A percentile compares a stretch with the other conserved stretches of the same genome.
Evolutionary conservation across 2,797 vertebrate genomes (phyloP).

Genomic region (Enteromius anoplus): DNA sequence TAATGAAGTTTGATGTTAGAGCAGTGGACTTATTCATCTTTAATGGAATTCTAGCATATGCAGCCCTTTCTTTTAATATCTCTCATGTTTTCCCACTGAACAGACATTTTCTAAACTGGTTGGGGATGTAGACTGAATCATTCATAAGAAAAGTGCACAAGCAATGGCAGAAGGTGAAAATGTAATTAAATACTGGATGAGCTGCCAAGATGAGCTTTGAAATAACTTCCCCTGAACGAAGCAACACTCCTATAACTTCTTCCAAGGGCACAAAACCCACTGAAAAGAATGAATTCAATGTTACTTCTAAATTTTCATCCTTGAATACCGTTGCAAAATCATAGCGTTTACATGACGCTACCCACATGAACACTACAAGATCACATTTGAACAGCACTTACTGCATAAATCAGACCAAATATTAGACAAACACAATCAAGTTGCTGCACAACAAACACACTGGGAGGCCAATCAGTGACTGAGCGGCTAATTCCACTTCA

Average conservation of each 20-base stretch:
- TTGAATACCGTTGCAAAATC: not conserved
- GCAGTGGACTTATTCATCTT: constrained; percentile 69
- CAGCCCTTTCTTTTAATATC: constrained; percentile 63
- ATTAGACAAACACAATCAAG: constrained; percentile 8
- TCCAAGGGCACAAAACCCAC: not conserved
- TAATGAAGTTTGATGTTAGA: constrained; percentile 29
- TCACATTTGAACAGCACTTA: not conserved
- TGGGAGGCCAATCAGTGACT: not conserved
- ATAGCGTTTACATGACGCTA: not conserved
- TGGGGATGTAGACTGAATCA: constrained; percentile 62
- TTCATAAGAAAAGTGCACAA: constrained; percentile 62
- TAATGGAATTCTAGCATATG: constrained; percentile 72
- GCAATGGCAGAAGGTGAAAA: constrained; percentile 1
- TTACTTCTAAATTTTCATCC: not conserved
- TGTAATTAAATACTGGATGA: constrained; percentile 26
- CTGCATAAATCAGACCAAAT: not conserved
- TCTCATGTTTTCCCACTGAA: constrained; percentile 59
- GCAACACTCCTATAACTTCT: not conserved
- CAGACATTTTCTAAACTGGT: constrained; percentile 64
- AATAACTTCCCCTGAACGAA: not conserved
- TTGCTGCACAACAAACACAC: constrained; percentile 14
- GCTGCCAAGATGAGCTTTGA: not conserved
- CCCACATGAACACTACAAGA: not conserved
- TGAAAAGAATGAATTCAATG: not conserved
- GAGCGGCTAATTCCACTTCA: constrained; percentile 2